Evolutionary conservation across 1,140 invertebrate species (phyloP).

Genomic region (Drosophila sechellia): DNA sequence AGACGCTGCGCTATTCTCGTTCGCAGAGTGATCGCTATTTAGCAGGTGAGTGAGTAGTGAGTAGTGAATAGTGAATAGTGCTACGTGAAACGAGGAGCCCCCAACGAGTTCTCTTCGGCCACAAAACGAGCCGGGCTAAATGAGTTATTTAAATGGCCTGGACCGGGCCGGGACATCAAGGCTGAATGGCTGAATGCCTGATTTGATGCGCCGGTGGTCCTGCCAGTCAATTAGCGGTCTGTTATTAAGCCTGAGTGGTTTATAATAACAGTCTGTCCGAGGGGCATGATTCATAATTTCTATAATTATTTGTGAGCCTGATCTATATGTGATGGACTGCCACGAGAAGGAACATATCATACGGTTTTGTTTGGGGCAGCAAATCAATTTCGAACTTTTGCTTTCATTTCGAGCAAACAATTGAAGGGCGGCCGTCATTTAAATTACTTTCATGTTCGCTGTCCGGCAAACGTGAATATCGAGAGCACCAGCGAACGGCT

Average conservation of each 20-base stretch:
- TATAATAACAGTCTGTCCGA: conserved; percentile 68
- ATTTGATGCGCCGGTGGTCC: conserved; percentile 76
- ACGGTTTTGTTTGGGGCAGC: conserved; percentile 24
- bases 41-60: conserved; percentile 85
- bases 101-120: conserved; percentile 63
- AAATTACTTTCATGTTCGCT: conserved; percentile 78
- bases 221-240: conserved; percentile 77
- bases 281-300: conserved; percentile 60
- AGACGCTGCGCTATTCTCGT: conserved; percentile 84
- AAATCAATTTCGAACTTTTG: conserved; percentile 60
- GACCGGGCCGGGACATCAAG: conserved; percentile 27
- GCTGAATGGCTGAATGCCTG: conserved; percentile 44
- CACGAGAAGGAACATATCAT: background rate
- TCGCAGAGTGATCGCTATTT: conserved; percentile 86
- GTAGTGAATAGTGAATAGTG: conserved; percentile 46
- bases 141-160: conserved; percentile 80
- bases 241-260: conserved; percentile 82
- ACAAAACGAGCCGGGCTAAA: conserved; percentile 53
- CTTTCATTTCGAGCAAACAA: conserved; percentile 65
- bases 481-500: conserved; percentile 40
- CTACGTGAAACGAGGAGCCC: background rate
- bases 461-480: conserved; percentile 11
- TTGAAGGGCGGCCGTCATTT: conserved; percentile 54
- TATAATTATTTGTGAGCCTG: conserved; percentile 55
- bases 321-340: conserved; percentile 11